Base-by-base conservation (phyloP, 1,140 invertebrate genomes). In the Sarcophaga bullata region DNA sequence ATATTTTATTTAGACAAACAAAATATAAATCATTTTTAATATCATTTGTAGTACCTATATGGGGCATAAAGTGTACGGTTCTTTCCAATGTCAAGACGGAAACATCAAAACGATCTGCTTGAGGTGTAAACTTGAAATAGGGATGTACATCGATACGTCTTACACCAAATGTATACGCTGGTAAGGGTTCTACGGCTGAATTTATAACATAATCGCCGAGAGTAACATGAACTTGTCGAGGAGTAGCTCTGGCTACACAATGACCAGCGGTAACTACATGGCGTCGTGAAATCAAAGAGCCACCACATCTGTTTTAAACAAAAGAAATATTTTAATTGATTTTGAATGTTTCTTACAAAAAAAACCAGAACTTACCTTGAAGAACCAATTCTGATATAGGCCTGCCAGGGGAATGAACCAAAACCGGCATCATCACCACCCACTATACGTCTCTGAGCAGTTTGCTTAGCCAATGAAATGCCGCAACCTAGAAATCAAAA, bases 251-350 rank as follows among this genome's bases (percentile, higher is more conserved):
- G 47, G 96, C 96, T 58, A 99, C 98, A 90, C 98, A 99, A 91
- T 99, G 98, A 5, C 98, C 98, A 13, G 98, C 98, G 48, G 97
- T 98, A 47, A 99, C 96, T 2, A 99, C 97, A 91, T 98, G 97
- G 83, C 95, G 94, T 75, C 96, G 93, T 85, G 96, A 98, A 84
- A 99, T 95, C 83, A 99, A 92, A 1, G 97, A 98, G 49, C 97
- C 98, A 8, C 98, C 98, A 90, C 98, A 99, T 90, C 97, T 96
- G 47, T 17, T 8, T 10, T 15, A 50, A 78, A 82, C 9, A 78
- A 78, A 6, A 82, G 17, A 37, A 37, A 13, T n/a, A 19, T 37
- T n/a, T 52, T 6, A 25, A 11, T 15, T 76, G 13, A 13, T 25
- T 3, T 7, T 73, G 17, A 8, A 47, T 47, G 15, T 13, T 17